A percentile compares a stretch with the other conserved stretches of the same genome.
These are phyloP conservation scores for Falco biarmicus DNA, from an alignment of 2,797 vertebrate species.

Conservation along the genomic window DNA sequence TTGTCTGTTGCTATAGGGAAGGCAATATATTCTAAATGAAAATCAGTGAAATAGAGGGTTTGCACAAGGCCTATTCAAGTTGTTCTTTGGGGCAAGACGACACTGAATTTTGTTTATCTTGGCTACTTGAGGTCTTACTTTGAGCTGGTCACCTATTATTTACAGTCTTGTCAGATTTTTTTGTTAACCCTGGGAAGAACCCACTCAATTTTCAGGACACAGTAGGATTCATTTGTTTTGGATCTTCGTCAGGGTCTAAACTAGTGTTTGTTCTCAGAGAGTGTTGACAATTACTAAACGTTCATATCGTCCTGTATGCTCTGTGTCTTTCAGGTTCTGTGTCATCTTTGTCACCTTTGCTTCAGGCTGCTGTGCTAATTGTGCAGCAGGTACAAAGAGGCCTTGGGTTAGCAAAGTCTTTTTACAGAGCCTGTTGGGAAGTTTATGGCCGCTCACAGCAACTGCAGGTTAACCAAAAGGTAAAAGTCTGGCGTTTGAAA, in stretches of 20 bases:
- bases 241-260: neutral
- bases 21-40: neutral
- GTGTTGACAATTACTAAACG: neutral
- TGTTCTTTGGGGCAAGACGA: neutral
- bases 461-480: constrained; percentile 84
- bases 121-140: neutral
- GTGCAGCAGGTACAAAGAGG: constrained; percentile 90
- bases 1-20: neutral
- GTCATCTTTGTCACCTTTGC: constrained; percentile 85
- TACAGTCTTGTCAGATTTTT: neutral
- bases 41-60: neutral
- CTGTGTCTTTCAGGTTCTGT: constrained; percentile 82
- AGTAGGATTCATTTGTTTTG: neutral
- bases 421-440: constrained; percentile 89
- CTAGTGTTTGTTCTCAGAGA: neutral
- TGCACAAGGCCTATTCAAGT: neutral
- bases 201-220: neutral
- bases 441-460: constrained; percentile 88
- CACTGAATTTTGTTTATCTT: neutral
- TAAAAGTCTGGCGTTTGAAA: constrained; percentile 55
- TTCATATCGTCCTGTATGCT: neutral
- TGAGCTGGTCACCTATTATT: neutral
- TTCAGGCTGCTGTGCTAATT: constrained; percentile 85
- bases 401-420: constrained; percentile 85
- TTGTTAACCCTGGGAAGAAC: neutral